phyloP scores from a whole-genome alignment of 2,113 vertebrate species.

The Triplophysa rosa region DNA sequence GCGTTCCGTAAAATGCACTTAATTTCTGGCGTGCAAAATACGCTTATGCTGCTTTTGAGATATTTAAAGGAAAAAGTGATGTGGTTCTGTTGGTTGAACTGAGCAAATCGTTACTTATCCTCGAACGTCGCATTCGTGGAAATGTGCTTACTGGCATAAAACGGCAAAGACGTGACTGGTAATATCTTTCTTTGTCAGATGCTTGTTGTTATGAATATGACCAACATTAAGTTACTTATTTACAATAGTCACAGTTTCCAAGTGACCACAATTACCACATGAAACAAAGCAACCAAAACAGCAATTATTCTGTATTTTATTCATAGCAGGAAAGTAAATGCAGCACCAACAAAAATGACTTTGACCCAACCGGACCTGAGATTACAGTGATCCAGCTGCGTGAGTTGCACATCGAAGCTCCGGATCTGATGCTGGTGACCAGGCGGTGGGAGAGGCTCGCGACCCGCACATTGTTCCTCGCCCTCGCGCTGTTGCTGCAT shows the following conservation, averaged over 20 bases:
- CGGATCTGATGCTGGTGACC: conserved; percentile 83
- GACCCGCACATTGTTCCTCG: conserved; percentile 76
- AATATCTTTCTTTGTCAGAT: conserved; percentile 1
- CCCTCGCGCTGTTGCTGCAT: conserved; percentile 81
- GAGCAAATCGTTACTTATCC: neutral
- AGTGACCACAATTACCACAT: conserved; percentile 3
- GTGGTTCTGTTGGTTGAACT: neutral
- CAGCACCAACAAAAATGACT: conserved; percentile 15
- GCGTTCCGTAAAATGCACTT: neutral
- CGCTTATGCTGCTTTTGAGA: neutral
- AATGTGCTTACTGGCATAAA: neutral
- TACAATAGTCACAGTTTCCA: neutral
- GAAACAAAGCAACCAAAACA: neutral
- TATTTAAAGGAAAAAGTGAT: conserved; percentile 16
- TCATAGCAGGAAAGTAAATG: neutral
- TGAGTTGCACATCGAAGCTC: conserved; percentile 52
- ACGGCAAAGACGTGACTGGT: conserved; percentile 32
- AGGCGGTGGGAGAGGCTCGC: conserved; percentile 85
- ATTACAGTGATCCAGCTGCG: conserved; percentile 26
- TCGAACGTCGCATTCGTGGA: conserved; percentile 13
- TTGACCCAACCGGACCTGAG: conserved; percentile 27
- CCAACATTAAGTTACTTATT: neutral
- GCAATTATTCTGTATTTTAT: neutral
- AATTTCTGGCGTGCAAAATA: neutral
- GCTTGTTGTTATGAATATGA: neutral